Conservation (phyloP, 2,888 invertebrate species). For the Lasioglossum morio region DNA sequence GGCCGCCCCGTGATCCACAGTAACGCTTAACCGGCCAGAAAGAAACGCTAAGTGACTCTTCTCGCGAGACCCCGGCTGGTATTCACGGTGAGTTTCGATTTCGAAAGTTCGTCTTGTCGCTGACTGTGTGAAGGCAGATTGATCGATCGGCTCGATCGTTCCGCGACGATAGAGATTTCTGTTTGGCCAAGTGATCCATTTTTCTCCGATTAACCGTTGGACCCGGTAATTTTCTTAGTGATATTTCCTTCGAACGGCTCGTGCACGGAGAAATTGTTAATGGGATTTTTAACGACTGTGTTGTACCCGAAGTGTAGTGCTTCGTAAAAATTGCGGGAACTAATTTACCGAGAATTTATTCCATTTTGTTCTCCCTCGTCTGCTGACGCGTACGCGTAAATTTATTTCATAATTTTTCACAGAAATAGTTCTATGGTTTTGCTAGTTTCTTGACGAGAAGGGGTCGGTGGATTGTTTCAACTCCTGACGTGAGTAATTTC, state of each 20-base stretch:
- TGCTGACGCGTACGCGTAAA: background rate
- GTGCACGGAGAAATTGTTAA: background rate
- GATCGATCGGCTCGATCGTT: background rate
- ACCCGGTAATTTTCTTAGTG: background rate
- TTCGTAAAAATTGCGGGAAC: background rate
- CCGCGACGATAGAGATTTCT: background rate
- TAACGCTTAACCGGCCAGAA: background rate
- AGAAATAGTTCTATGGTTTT: background rate
- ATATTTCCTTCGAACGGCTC: background rate
- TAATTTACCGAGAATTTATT: background rate
- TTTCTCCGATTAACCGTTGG: background rate
- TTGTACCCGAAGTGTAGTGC: background rate
- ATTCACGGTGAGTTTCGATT: background rate
- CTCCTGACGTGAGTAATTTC: background rate
- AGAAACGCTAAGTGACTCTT: background rate
- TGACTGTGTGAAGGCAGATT: background rate
- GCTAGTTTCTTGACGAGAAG: background rate
- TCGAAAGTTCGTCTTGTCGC: background rate
- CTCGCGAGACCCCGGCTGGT: background rate
- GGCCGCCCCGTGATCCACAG: background rate
- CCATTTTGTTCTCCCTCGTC: background rate
- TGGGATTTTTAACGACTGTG: background rate
- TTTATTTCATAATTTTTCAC: background rate
- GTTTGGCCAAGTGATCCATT: background rate
- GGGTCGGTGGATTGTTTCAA: background rate